Evolutionary conservation across 2,888 invertebrate species (phyloP).

Genomic region (Rotaria sp.): DNA sequence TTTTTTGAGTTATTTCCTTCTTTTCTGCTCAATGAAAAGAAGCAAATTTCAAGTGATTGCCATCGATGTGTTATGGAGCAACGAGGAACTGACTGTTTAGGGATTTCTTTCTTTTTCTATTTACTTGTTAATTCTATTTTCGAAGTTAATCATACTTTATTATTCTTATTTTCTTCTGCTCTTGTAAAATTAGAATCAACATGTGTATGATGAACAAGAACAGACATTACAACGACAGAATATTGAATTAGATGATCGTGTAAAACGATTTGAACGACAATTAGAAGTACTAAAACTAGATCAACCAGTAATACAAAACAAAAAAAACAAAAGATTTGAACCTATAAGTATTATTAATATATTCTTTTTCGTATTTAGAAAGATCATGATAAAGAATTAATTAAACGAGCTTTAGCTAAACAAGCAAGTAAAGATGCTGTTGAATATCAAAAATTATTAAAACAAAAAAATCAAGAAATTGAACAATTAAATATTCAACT

Average conservation of each 20-base stretch:
- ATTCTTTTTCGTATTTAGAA: not conserved
- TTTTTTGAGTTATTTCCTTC: not conserved
- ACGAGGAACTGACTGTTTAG: not conserved
- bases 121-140: not conserved
- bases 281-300: not conserved
- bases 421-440: not conserved
- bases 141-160: not conserved
- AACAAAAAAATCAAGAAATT: not conserved
- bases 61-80: not conserved
- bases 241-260: not conserved
- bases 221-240: not conserved
- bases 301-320: not conserved
- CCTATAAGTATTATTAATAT: not conserved
- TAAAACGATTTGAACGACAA: not conserved
- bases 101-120: not conserved
- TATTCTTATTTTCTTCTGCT: not conserved
- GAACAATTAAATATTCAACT: not conserved
- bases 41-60: not conserved
- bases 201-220: constrained; percentile 3
- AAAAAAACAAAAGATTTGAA: not conserved
- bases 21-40: not conserved
- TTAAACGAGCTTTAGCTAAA: constrained; percentile 26
- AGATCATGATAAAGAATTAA: constrained; percentile 5
- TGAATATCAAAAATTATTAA: not conserved
- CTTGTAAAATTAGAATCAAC: not conserved